Evolutionary conservation across 2,888 invertebrate species (phyloP), one percentile per base, ranked within the genome.

Genomic region (Orthosia incerta): DNA sequence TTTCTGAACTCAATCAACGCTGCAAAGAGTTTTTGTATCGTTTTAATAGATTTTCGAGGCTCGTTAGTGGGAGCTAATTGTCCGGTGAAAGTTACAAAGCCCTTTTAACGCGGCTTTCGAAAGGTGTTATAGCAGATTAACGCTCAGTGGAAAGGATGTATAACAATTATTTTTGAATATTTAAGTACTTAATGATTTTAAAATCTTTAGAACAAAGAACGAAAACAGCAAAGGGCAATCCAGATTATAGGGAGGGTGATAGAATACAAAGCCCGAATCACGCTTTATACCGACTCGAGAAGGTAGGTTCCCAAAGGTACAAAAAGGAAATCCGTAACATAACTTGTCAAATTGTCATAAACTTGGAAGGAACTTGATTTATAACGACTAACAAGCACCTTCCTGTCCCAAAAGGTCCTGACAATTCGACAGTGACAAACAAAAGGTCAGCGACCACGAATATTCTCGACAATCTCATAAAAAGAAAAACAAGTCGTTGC

Each of bases 11-110:
- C 68, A 68, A 75, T 71, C 61, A 61, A 45, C 55, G 55, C 48
- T 75, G 63, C 61, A 72, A 71, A 79, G 48, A 83, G 74, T 72
- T 76, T 82, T 71, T 83, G 80, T 83, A 69, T 77, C 61, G 76
- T 72, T 80, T 80, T 68, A 76, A 85, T 76, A 74, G 67, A 71
- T 64, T 85, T 74, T 67, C 59, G 70, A 48, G 60, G 26, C 61
- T 83, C 79, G 57, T 84, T 80, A 76, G 83, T 70, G 69, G n/a
- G 4, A 50, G 51, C 51, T 74, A 80, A 76, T 76, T 80, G 39
- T 71, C 74, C 83, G 71, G 73, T 66, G 61, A 74, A 61, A 46
- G 53, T 74, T 76, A 71, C 71, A 70, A 83, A 74, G 75, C 31
- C 4, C 4, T 50, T 71, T 79, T 53, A 59, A 62, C 45, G 48